Conservation (phyloP, 2,113 vertebrate genomes). For the Alectura lathami region DNA sequence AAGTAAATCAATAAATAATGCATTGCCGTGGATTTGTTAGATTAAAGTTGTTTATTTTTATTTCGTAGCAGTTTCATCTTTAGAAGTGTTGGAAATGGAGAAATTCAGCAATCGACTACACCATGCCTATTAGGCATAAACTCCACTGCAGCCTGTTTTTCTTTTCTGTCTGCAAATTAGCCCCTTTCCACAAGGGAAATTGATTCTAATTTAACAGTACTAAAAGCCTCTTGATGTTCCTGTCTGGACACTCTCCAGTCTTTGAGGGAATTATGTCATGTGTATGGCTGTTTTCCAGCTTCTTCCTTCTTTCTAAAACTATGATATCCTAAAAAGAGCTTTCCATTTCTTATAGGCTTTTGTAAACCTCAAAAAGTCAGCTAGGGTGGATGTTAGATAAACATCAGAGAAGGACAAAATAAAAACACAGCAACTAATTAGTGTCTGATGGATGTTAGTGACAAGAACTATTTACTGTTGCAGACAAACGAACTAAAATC, state of each 20-base stretch:
- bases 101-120: neutral
- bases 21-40: neutral
- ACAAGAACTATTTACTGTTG: neutral
- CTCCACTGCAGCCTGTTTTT: neutral
- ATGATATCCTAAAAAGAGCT: neutral
- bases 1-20: neutral
- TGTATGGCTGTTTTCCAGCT: conserved; percentile 24
- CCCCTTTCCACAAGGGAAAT: conserved; percentile 36
- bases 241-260: conserved; percentile 35
- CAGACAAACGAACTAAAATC: neutral
- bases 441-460: neutral
- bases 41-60: neutral
- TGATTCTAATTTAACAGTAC: conserved; percentile 36
- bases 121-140: conserved; percentile 1
- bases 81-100: neutral
- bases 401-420: neutral
- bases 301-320: conserved; percentile 3
- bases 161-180: conserved; percentile 17
- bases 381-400: neutral
- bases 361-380: neutral
- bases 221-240: conserved; percentile 51
- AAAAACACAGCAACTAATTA: neutral
- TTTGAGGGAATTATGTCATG: conserved; percentile 50
- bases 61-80: neutral
- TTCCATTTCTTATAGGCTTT: neutral